These are phyloP conservation scores for Sipha flava DNA, from an alignment of 1,140 invertebrate species.

Conservation along the genomic window DNA sequence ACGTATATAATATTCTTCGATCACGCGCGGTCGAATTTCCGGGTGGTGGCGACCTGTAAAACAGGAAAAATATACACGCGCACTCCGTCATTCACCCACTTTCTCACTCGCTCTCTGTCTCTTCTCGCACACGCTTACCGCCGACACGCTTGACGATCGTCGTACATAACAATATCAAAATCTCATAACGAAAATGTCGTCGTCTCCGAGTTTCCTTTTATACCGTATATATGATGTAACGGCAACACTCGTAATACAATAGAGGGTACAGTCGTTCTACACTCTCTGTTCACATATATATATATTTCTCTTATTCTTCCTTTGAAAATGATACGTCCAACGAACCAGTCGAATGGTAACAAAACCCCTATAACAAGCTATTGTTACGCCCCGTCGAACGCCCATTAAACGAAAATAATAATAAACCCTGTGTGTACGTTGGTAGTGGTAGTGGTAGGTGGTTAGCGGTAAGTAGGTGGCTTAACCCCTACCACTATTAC, in stretches of 20 bases:
- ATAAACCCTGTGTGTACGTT: background rate
- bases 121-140: no score
- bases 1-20: background rate
- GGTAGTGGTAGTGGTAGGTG: no score
- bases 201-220: background rate
- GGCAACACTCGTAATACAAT: background rate
- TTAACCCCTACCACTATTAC: no score
- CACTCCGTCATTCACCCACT: no score
- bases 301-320: background rate
- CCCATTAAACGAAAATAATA: background rate
- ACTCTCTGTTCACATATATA: background rate
- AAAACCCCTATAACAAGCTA: constrained; percentile 22
- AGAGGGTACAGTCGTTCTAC: background rate
- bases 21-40: background rate
- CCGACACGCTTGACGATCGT: background rate
- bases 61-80: background rate
- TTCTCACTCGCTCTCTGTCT: no score
- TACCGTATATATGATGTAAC: background rate
- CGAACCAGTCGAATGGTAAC: background rate
- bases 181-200: background rate
- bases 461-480: no score
- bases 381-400: background rate
- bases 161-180: background rate
- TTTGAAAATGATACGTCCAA: background rate
- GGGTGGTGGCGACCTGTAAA: no score